Evolutionary conservation across 2,113 vertebrate species (phyloP), one percentile per base, ranked within the genome.

Genomic region (Agapornis roseicollis): DNA sequence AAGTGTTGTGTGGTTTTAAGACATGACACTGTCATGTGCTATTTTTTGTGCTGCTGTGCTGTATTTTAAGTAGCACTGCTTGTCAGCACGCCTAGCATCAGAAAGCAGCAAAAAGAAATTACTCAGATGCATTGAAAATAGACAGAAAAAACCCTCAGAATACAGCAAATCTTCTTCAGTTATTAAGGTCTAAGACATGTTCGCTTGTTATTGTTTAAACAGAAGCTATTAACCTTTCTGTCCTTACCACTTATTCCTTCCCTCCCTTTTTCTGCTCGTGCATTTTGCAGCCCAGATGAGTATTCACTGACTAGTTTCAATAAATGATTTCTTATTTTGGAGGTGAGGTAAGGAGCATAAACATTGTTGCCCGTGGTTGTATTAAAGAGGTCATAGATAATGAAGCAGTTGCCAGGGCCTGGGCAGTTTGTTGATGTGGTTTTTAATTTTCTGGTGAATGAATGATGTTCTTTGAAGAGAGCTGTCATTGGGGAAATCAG

Each of bases 401-500:
- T 97, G 96, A 97, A 97, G 71, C 66, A 92, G 78, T 83, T 96
- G 69, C 16, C 42, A 92, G 44, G 68, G 70, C 94, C 79, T 84
- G 6, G 41, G 70, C 84, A 97, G 86, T 89, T 96, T 94, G 80
- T 94, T 96, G 94, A 94, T 96, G 78, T 97, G 80, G 79, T 97
- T 98, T 96, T 95, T 94, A 94, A 97, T 97, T 96, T 97, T 91
- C 85, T 84, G 47, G 81, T 66, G 76, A 96, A 80, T 97, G 96
- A 97, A 52, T 96, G 96, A 97, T 96, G 80, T 88, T 97, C 92
- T 97, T 96, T 90, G 92, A 90, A 93, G 94, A 82, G 69, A 23
- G 17, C 81, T 94, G 94, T 95, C 97, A 44, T 86, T 65, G 86
- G 97, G 97, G 97, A 98, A 98, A 97, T 98, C 97, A 97, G 88